A percentile compares a stretch with the other conserved stretches of the same genome.
phyloP scores from a whole-genome alignment of 2,113 vertebrate genomes.

The Mohoua ochrocephala region DNA sequence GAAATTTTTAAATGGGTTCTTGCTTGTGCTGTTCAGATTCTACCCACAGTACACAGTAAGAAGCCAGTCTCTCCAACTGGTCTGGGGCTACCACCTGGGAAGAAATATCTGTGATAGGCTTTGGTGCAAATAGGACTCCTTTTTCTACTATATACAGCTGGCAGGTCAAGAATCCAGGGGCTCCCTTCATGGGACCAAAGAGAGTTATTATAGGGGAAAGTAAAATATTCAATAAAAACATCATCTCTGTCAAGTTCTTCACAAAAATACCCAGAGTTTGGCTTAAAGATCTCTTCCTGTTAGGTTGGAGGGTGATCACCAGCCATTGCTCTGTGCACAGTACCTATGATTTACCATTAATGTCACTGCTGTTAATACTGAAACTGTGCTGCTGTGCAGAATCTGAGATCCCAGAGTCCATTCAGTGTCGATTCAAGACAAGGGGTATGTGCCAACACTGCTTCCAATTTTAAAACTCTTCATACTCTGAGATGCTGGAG shows the following conservation, averaged over 20 bases:
- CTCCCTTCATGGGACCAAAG: neutral
- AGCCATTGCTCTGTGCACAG: neutral
- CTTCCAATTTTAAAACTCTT: neutral
- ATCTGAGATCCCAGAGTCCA: neutral
- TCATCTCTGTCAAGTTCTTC: neutral
- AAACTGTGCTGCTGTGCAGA: neutral
- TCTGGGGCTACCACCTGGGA: neutral
- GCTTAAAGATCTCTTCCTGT: neutral
- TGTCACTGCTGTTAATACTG: neutral
- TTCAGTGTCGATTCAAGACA: neutral
- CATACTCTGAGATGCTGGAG: neutral
- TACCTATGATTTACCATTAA: neutral
- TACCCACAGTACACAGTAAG: neutral
- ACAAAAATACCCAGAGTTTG: neutral
- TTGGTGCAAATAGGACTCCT: neutral
- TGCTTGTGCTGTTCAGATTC: neutral
- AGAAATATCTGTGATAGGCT: neutral
- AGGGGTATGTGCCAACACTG: neutral
- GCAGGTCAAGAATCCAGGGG: neutral
- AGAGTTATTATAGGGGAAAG: neutral
- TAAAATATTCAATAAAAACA: neutral
- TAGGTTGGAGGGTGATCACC: neutral
- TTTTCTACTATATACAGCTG: neutral
- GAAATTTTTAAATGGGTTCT: neutral
- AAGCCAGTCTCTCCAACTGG: neutral